Conservation (phyloP, 2,113 vertebrate genomes). For the Laterallus jamaicensis region DNA sequence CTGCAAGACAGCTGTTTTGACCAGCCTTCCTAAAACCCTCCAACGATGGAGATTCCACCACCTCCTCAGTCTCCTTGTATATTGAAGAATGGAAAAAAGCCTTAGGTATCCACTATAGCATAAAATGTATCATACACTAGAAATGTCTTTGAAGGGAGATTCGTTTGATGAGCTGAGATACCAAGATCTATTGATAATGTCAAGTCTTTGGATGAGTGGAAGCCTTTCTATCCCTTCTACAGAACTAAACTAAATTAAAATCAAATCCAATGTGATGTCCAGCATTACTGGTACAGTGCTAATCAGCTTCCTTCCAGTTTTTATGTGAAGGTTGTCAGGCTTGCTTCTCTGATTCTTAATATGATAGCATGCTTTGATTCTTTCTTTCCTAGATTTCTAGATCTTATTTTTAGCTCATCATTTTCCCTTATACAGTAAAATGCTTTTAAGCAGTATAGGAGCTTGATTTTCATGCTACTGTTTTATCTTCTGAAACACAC, state of each 20-base stretch:
- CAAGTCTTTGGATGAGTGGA: neutral
- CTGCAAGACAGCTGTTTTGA: neutral
- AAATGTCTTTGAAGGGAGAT: neutral
- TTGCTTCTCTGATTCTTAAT: neutral
- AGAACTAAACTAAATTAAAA: slow-evolving; percentile 29
- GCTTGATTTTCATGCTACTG: neutral
- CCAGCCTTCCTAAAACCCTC: neutral
- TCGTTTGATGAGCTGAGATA: neutral
- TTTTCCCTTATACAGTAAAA: neutral
- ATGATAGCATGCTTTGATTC: neutral
- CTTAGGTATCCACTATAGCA: neutral
- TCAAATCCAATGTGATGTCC: neutral
- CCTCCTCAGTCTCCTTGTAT: neutral
- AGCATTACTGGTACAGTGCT: neutral
- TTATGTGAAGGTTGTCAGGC: neutral
- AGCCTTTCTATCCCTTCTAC: neutral
- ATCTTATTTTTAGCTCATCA: slow-evolving; percentile 15
- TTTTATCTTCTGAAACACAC: neutral
- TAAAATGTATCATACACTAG: neutral
- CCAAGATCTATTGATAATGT: neutral
- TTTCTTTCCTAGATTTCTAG: slow-evolving; percentile 6
- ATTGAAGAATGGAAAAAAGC: neutral
- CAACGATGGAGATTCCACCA: neutral
- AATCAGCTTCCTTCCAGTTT: slow-evolving; percentile 17
- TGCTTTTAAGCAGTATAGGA: neutral